Evolutionary conservation across 64 coral and sea anemone genomes (phyloP).

Genomic region (Platygyra sinensis): DNA sequence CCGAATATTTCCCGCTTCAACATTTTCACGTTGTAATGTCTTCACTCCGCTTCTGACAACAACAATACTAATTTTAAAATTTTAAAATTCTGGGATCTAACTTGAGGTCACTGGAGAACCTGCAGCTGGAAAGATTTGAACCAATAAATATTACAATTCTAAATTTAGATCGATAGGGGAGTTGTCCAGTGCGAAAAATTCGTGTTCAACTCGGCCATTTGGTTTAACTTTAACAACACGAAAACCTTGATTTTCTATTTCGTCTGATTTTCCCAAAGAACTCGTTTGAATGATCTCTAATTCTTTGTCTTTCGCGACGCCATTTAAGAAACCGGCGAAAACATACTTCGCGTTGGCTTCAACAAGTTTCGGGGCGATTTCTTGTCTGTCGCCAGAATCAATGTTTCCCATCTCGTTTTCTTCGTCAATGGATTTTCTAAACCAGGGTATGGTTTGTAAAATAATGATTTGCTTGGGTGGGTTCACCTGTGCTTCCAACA

Average conservation of each 20-base stretch:
- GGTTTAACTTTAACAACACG: slow-evolving; percentile 74
- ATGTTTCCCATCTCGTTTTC: slow-evolving; percentile 48
- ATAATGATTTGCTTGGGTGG: slow-evolving; percentile 82
- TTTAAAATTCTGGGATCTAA: neutral
- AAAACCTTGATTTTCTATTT: slow-evolving; percentile 46
- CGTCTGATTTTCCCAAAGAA: slow-evolving; percentile 40
- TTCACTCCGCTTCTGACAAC: no score
- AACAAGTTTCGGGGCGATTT: slow-evolving; percentile 56
- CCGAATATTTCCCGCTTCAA: no score
- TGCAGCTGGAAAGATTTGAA: slow-evolving; percentile 17
- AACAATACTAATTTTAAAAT: neutral
- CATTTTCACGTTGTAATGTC: no score
- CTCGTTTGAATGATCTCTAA: slow-evolving; percentile 81
- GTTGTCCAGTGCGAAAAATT: slow-evolving; percentile 69
- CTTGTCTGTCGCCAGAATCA: slow-evolving; percentile 44
- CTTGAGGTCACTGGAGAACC: neutral
- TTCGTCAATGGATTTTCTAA: slow-evolving; percentile 62
- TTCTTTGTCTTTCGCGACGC: slow-evolving; percentile 42
- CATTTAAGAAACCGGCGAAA: slow-evolving; percentile 64
- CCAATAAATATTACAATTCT: slow-evolving; percentile 44
- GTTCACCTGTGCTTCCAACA: slow-evolving; percentile 84
- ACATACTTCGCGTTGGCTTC: slow-evolving; percentile 70
- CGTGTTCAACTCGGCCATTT: slow-evolving; percentile 54
- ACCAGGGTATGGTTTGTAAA: slow-evolving; percentile 79
- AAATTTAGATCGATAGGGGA: slow-evolving; percentile 72